These are phyloP conservation scores for Hyperopisus bebe DNA, from an alignment of 2,113 vertebrate species.

Conservation along the genomic window DNA sequence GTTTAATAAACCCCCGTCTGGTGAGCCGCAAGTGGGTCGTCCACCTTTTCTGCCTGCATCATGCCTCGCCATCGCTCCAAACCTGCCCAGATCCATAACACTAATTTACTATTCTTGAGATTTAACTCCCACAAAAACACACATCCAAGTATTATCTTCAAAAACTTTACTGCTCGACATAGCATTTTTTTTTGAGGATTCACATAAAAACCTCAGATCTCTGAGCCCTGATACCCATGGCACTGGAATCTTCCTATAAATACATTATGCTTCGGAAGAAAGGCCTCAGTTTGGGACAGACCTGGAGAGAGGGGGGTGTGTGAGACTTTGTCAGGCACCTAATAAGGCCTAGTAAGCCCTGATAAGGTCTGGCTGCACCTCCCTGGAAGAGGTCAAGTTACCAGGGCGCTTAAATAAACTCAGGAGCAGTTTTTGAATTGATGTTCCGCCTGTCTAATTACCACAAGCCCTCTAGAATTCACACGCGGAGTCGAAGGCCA, in stretches of 20 bases:
- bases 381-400: slow-evolving; percentile 46
- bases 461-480: slow-evolving; percentile 36
- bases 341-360: slow-evolving; percentile 63
- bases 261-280: background rate
- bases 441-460: slow-evolving; percentile 49
- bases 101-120: background rate
- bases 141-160: background rate
- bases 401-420: slow-evolving; percentile 53
- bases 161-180: background rate
- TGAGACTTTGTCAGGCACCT: slow-evolving; percentile 38
- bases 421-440: slow-evolving; percentile 34
- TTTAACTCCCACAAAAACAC: background rate
- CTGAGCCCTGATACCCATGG: background rate
- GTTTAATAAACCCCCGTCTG: too few species aligned
- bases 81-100: background rate
- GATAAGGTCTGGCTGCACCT: slow-evolving; percentile 26
- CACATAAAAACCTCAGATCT: background rate
- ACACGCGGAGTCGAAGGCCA: background rate
- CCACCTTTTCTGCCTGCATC: too few species aligned
- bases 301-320: background rate
- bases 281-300: background rate
- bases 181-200: background rate
- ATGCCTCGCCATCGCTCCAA: too few species aligned
- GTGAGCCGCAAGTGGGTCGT: too few species aligned
- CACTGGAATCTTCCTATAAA: background rate